Evolutionary conservation across 2,113 vertebrate genomes (phyloP), one percentile per base, ranked within the genome.

Genomic region (Theropithecus gelada): DNA sequence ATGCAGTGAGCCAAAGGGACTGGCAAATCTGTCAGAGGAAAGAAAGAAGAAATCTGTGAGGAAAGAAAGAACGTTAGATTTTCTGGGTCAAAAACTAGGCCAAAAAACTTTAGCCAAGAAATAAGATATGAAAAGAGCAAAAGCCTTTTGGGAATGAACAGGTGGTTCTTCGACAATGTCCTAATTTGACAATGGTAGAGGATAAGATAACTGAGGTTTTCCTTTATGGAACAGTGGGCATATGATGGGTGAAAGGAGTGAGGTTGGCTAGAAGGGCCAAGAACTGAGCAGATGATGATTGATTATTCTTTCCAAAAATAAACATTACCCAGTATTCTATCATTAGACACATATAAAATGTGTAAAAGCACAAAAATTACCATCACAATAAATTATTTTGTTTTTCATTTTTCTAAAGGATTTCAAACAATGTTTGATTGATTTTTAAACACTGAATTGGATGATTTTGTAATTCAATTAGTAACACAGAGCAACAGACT

Each of bases 381-480:
- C 78, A 75, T 85, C 59, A 13, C 91, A 87, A 50, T 90, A 9
- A 83, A 43, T 87, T 48, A 35, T 73, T 72, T 90, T 35, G 12
- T 90, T 90, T 97, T 76, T 84, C 25, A 9, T 92, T 90, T 97
- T 76, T 84, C 32, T 84, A 84, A 88, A 80, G 45, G 27, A 90
- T 96, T 90, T 20, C 52, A 88, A 70, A 89, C 5, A 70, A 43
- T 32, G 14, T 89, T 87, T 59, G 50, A 75, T 25, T 72, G 55
- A 90, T 59, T 90, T 89, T 87, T 48, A 45, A 85, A 85, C 73
- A 32, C 20, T 43, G 22, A 93, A 50, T 43, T 73, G 50, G 20
- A 64, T 57, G 38, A 85, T 82, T 95, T 81, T 78, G 50, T 23
- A 94, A 73, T 91, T 97, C 16, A 88, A 2, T 95, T 97, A 81